Conservation (phyloP, 2,888 invertebrate species). For the Mermis nigrescens region DNA sequence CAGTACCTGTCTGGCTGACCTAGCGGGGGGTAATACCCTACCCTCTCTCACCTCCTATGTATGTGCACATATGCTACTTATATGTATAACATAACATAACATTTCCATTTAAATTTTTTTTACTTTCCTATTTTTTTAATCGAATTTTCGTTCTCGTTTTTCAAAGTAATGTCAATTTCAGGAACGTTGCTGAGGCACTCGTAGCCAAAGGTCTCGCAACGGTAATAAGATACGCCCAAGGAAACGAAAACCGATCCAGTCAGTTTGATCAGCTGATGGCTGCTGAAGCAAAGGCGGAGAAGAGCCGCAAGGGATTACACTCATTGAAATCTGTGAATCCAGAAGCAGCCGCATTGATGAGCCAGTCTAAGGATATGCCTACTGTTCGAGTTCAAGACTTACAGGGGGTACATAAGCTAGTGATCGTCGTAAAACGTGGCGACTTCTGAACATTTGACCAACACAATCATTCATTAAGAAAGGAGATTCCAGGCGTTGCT, state of each 20-base stretch:
- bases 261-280: constrained; percentile 75
- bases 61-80: too few relatives aligned
- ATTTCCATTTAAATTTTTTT: too few relatives aligned
- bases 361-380: constrained; percentile 4
- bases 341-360: not conserved
- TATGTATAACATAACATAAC: too few relatives aligned
- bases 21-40: too few relatives aligned
- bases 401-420: constrained; percentile 15
- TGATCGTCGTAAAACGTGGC: too few relatives aligned
- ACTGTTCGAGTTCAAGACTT: constrained; percentile 20
- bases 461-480: too few relatives aligned
- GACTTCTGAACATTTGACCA: too few relatives aligned
- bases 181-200: constrained; percentile 79
- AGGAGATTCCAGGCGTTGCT: too few relatives aligned
- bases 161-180: constrained; percentile 31
- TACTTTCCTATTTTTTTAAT: not conserved
- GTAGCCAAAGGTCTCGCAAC: constrained; percentile 76
- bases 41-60: too few relatives aligned
- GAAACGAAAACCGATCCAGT: constrained; percentile 54
- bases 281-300: constrained; percentile 77
- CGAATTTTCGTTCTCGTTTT: too few relatives aligned
- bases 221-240: constrained; percentile 76
- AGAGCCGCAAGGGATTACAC: constrained; percentile 50
- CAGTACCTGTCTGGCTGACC: too few relatives aligned
- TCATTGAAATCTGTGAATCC: not conserved